Conservation (phyloP, 2,113 vertebrate genomes). For the Pitta sordida region DNA sequence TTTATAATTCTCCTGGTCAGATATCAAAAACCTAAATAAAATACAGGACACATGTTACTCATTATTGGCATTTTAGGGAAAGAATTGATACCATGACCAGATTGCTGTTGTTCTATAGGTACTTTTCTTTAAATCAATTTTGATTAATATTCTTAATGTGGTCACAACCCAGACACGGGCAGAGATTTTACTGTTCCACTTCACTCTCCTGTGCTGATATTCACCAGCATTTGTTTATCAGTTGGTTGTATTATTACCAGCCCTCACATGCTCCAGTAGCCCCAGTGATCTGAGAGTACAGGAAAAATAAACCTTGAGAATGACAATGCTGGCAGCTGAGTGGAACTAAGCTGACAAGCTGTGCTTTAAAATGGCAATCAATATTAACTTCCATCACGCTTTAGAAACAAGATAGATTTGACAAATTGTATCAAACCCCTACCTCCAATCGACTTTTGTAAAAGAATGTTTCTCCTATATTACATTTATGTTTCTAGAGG, state of each 20-base stretch:
- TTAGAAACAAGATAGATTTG: background rate
- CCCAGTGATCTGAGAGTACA: background rate
- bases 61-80: background rate
- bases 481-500: background rate
- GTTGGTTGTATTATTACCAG: background rate
- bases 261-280: constrained; percentile 16
- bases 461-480: constrained; percentile 3
- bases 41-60: background rate
- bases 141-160: background rate
- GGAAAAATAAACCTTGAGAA: constrained; percentile 26
- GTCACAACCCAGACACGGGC: background rate
- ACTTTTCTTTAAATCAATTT: background rate
- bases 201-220: background rate
- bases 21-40: background rate
- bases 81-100: background rate
- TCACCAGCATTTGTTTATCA: constrained; percentile 44
- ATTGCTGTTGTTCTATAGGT: background rate
- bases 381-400: constrained; percentile 17
- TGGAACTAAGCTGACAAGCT: background rate
- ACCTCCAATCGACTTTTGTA: background rate
- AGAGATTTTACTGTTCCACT: background rate
- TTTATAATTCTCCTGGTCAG: background rate
- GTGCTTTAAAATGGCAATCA: constrained; percentile 29
- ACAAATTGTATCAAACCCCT: background rate
- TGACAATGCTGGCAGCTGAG: constrained; percentile 21